Evolutionary conservation across 2,888 invertebrate species (phyloP), one percentile per base, ranked within the genome.

Genomic region (Gonocerus acuteangulatus): DNA sequence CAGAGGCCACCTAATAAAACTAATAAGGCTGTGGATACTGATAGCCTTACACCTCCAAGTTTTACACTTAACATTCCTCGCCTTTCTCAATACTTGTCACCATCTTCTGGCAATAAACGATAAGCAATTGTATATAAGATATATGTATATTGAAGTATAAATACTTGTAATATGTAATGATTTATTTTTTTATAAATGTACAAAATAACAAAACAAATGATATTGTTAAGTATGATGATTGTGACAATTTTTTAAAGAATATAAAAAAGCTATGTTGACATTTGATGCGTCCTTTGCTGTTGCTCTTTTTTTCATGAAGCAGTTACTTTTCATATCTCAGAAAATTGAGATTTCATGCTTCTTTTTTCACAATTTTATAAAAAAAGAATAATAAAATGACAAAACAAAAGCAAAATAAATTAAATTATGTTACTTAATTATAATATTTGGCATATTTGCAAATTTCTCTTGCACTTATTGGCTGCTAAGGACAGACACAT

Each of bases 1-100:
- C 44, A n/a, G 19, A 2, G 2, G 7, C 11, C 18, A 15, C 9
- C 27, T 6, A 27, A 6, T 6, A 27, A 27, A 27, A 27, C 4
- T 27, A 9, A 6, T 4, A 27, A 27, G 9, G n/a, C n/a, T n/a
- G 27, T 27, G 9, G 59, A 59, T 34, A 36, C 48, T 2, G 48
- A 48, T 3, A 36, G 59, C 7, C 61, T 64, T 7, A 64, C 64
- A 0, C 64, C 64, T 36, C 64, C 64, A 1, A 42, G 48, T 47
- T n/a, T 64, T 1, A 11, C 48, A n/a, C 42, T 64, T 7, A 54
- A 54, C 39, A 22, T 54, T 3, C 54, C 54, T 1, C 21, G n/a
- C 4, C n/a, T 39, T 9, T 39, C 39, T 39, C 39, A 39, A 3
- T 39, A 39, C n/a, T 15, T n/a, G 15, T 39, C 39, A 9, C 39